Evolutionary conservation across 2,797 vertebrate species (phyloP).

Genomic region (Syngnathus acus): DNA sequence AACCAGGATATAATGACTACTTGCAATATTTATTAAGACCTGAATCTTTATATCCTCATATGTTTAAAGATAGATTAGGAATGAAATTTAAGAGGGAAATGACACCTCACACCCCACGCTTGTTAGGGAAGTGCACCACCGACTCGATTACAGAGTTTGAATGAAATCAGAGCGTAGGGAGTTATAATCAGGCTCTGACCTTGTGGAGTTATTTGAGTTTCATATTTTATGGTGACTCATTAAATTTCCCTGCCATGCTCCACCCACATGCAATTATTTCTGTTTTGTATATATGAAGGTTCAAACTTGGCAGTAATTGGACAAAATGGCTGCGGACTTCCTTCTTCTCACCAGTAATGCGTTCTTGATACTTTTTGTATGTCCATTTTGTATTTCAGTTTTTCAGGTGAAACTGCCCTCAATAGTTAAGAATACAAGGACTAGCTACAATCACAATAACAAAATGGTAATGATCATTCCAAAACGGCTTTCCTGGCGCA

Average conservation of each 20-base stretch:
- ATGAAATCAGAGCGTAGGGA: neutral
- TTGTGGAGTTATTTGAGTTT: neutral
- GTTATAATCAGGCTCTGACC: neutral
- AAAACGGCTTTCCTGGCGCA: constrained; percentile 54
- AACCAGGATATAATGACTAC: constrained; percentile 20
- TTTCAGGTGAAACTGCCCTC: neutral
- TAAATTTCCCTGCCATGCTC: neutral
- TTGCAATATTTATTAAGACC: too few species aligned
- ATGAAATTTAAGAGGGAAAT: neutral
- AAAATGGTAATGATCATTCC: constrained; percentile 11
- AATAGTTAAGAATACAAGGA: neutral
- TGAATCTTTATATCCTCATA: neutral
- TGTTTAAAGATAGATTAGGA: neutral
- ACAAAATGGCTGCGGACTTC: neutral
- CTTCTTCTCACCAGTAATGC: neutral
- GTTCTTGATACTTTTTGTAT: neutral
- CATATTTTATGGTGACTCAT: neutral
- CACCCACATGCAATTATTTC: neutral
- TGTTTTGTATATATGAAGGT: neutral
- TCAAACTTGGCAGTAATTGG: neutral
- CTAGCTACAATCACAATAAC: neutral
- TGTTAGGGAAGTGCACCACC: neutral
- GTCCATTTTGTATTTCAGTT: neutral
- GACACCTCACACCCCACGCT: neutral
- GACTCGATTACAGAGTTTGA: neutral